Conservation (phyloP, 2,888 invertebrate species). For the Cancer borealis region DNA sequence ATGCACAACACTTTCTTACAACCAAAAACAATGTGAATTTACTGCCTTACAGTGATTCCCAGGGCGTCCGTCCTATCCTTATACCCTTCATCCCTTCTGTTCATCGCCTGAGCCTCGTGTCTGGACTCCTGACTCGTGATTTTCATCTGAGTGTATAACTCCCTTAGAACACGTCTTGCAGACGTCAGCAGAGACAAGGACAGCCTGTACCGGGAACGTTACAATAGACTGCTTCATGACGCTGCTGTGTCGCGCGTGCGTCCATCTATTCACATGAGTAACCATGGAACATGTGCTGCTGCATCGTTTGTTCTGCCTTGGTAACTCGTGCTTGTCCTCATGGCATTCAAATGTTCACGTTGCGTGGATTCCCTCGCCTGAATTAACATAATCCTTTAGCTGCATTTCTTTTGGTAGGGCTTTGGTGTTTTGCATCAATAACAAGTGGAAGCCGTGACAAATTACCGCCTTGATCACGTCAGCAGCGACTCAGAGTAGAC, state of each 20-base stretch:
- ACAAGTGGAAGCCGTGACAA: constrained; percentile 30
- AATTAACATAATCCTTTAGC: neutral
- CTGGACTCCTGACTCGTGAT: neutral
- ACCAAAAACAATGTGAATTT: neutral
- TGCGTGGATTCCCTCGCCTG: neutral
- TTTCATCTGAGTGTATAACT: neutral
- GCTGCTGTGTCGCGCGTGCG: neutral
- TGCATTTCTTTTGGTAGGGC: neutral
- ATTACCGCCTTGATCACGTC: neutral
- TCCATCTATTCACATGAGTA: neutral
- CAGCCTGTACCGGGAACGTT: neutral
- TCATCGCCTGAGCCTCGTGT: neutral
- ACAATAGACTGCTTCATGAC: neutral
- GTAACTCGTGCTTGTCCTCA: neutral
- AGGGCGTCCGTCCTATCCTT: neutral
- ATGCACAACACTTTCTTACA: neutral
- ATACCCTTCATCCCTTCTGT: neutral
- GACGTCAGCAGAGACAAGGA: constrained; percentile 2
- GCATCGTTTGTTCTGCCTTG: neutral
- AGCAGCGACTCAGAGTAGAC: neutral
- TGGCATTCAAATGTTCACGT: neutral
- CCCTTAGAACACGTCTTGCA: neutral
- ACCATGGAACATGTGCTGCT: neutral
- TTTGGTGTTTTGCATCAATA: neutral
- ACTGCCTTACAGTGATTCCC: neutral